Conservation (phyloP, 2,797 vertebrate species). For the Aphelocoma californica region DNA sequence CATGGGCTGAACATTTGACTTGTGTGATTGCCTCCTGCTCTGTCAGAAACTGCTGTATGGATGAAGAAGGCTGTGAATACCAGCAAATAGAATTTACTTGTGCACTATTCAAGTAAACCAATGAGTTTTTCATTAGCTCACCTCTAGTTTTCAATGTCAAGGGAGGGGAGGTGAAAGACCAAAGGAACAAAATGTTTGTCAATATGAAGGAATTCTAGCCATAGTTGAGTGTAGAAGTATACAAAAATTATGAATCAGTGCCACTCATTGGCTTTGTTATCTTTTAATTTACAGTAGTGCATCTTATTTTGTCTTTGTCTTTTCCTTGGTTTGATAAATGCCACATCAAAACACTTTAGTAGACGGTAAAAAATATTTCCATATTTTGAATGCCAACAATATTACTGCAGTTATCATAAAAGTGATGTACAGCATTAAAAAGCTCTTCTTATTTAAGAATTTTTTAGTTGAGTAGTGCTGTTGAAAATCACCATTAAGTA, state of each 20-base stretch:
- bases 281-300: not conserved
- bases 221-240: not conserved
- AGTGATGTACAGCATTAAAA: not conserved
- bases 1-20: not conserved
- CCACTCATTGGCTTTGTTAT: not conserved
- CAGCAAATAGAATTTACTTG: not conserved
- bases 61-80: not conserved
- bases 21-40: not conserved
- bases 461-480: not conserved
- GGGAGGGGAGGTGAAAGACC: not conserved
- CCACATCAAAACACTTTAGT: not conserved
- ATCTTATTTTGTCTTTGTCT: not conserved
- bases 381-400: not conserved
- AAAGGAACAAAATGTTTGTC: not conserved
- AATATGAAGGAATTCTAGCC: not conserved
- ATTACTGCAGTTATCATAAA: slow-evolving; percentile 12
- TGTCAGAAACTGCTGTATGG: not conserved
- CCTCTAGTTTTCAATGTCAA: not conserved
- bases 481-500: not conserved
- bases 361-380: slow-evolving; percentile 29
- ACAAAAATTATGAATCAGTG: not conserved
- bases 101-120: not conserved
- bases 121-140: not conserved
- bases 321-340: not conserved
- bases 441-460: not conserved